These are phyloP conservation scores for Acanthurus tractus DNA, from an alignment of 2,797 vertebrate species.

Conservation along the genomic window DNA sequence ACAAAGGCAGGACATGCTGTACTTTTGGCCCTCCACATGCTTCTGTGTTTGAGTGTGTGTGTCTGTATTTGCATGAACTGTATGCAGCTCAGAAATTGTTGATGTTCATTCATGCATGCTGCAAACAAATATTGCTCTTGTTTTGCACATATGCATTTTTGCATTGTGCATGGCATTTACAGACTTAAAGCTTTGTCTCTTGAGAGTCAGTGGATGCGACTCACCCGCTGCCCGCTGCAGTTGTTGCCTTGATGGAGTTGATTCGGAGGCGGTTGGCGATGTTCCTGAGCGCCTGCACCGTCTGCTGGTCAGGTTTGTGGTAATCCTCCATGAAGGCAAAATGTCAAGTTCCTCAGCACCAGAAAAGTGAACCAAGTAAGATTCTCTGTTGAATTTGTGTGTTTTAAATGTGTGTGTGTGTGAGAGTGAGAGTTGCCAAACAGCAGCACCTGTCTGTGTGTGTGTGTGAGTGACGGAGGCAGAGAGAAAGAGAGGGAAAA, in stretches of 20 bases:
- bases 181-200: neutral
- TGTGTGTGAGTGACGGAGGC: constrained; percentile 48
- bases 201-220: constrained; percentile 49
- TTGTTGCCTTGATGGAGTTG: constrained; percentile 93
- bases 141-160: constrained; percentile 9
- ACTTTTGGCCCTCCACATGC: constrained; percentile 42
- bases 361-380: constrained; percentile 58
- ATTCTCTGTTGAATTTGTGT: constrained; percentile 55
- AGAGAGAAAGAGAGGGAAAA: constrained; percentile 65
- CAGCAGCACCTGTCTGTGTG: constrained; percentile 52
- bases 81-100: constrained; percentile 16
- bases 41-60: constrained; percentile 13
- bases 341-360: constrained; percentile 63
- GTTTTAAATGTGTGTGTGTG: constrained; percentile 42
- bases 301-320: constrained; percentile 96
- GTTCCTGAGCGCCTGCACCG: constrained; percentile 93
- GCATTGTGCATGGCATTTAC: neutral
- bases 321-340: constrained; percentile 92
- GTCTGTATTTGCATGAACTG: constrained; percentile 15
- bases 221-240: constrained; percentile 93
- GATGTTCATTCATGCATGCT: constrained; percentile 8
- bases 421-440: constrained; percentile 33
- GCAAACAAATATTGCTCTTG: constrained; percentile 12
- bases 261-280: constrained; percentile 91
- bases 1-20: constrained; percentile 78